Percentiles rank a stretch among this genome's conserved stretches.
Conservation (phyloP, 2,888 invertebrate genomes). For the Hirudinaria manillensis region DNA sequence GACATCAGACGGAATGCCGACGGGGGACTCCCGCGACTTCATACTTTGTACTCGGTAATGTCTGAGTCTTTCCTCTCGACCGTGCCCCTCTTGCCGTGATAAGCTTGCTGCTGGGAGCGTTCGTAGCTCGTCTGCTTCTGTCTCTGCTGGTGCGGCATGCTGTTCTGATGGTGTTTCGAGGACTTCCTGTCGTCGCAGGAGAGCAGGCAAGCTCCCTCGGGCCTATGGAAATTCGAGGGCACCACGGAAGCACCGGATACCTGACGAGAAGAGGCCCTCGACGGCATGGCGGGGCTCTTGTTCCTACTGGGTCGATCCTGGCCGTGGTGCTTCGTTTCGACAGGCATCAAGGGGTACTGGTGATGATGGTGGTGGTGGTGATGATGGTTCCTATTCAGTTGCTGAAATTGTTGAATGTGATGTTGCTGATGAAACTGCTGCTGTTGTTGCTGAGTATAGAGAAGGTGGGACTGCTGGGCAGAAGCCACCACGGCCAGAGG, state of each 20-base stretch:
- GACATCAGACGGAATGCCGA: not conserved
- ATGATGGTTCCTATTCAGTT: slow-evolving; percentile 9
- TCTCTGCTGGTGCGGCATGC: not conserved
- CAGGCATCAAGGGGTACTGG: not conserved
- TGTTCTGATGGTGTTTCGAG: not conserved
- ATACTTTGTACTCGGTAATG: slow-evolving; percentile 30
- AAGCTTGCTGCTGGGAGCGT: not conserved
- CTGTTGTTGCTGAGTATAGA: slow-evolving; percentile 19
- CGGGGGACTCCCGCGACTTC: not conserved
- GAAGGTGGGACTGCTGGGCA: not conserved
- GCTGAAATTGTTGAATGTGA: slow-evolving; percentile 14
- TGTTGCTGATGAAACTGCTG: slow-evolving; percentile 13
- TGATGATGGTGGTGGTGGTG: slow-evolving; percentile 24
- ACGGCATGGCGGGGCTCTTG: slow-evolving; percentile 11
- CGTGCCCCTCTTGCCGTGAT: not conserved
- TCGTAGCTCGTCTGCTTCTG: not conserved
- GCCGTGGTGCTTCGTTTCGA: not conserved
- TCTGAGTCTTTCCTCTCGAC: slow-evolving; percentile 20
- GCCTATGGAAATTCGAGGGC: not conserved
- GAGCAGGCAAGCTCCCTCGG: not conserved
- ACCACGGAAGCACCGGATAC: not conserved
- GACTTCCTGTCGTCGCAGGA: not conserved
- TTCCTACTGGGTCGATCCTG: not conserved
- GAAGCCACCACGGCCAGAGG: not conserved
- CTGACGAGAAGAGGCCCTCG: not conserved